These are phyloP conservation scores for Ferrisia virgata DNA, from an alignment of 2,888 invertebrate genomes.

Conservation along the genomic window DNA sequence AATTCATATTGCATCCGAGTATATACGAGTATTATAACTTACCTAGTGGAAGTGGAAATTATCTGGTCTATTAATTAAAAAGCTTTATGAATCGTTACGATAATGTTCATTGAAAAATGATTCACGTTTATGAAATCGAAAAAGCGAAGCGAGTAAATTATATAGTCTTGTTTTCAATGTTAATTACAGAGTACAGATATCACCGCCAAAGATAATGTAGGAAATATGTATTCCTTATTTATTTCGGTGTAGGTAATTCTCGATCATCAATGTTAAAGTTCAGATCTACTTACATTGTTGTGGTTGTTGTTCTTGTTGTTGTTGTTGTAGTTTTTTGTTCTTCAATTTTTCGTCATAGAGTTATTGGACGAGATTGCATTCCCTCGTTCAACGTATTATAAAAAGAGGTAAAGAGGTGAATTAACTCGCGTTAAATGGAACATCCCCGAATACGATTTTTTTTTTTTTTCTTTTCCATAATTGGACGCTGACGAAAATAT, in stretches of 20 bases:
- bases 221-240: background rate
- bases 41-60: background rate
- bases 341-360: background rate
- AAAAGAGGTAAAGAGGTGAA: slow-evolving; percentile 28
- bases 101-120: slow-evolving; percentile 2
- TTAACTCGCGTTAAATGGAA: background rate
- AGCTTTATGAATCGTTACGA: background rate
- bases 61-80: background rate
- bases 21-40: too few species aligned
- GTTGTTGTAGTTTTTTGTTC: too few species aligned
- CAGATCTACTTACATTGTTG: too few species aligned
- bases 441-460: background rate
- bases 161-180: background rate
- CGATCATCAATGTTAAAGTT: too few species aligned
- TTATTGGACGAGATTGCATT: background rate
- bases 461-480: background rate
- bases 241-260: background rate
- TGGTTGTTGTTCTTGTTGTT: too few species aligned
- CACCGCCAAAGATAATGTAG: background rate
- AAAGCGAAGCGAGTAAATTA: slow-evolving; percentile 2
- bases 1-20: background rate
- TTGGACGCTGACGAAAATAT: slow-evolving; percentile 16
- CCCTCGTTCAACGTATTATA: background rate
- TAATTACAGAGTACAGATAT: background rate
- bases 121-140: slow-evolving; percentile 21